These are phyloP conservation scores for Lineus longissimus DNA, from an alignment of 1,140 invertebrate species.

Conservation along the genomic window DNA sequence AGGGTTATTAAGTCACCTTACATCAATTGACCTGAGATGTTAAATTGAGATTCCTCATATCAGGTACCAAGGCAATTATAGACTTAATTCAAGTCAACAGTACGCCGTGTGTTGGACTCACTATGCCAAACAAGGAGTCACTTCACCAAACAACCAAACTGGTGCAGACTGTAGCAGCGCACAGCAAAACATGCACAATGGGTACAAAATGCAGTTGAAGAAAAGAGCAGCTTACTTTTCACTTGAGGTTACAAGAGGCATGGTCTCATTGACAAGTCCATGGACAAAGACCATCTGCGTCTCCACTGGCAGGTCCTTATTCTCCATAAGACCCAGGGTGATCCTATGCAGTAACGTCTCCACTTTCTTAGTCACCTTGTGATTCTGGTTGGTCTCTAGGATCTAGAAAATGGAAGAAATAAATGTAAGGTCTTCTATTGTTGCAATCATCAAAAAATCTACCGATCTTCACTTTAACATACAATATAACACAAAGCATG, in stretches of 20 bases:
- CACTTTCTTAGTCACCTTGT: conserved; percentile 76
- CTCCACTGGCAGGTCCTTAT: conserved; percentile 68
- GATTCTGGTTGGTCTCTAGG: conserved; percentile 70
- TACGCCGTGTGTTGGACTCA: too few relatives aligned
- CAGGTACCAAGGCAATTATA: too few relatives aligned
- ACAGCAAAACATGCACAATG: too few relatives aligned
- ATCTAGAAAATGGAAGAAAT: conserved; percentile 39
- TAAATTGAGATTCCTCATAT: too few relatives aligned
- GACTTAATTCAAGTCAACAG: too few relatives aligned
- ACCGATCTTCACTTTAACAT: too few relatives aligned
- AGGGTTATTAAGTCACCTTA: too few relatives aligned
- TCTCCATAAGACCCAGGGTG: conserved; percentile 73
- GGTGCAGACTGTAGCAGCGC: too few relatives aligned
- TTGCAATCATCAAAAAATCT: background rate
- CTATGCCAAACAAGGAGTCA: too few relatives aligned
- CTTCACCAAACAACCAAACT: too few relatives aligned
- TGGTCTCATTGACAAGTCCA: conserved; percentile 65
- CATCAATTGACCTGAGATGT: too few relatives aligned
- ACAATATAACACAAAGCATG: background rate
- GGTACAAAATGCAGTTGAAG: background rate
- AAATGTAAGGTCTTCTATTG: background rate
- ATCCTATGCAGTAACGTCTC: conserved; percentile 75
- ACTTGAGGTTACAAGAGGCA: conserved; percentile 29
- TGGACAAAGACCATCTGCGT: conserved; percentile 74
- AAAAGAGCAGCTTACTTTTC: conserved; percentile 19